These are phyloP conservation scores for Ptychodera flava DNA, from an alignment of 35 echinoderm and acorn worm species.

Conservation along the genomic window DNA sequence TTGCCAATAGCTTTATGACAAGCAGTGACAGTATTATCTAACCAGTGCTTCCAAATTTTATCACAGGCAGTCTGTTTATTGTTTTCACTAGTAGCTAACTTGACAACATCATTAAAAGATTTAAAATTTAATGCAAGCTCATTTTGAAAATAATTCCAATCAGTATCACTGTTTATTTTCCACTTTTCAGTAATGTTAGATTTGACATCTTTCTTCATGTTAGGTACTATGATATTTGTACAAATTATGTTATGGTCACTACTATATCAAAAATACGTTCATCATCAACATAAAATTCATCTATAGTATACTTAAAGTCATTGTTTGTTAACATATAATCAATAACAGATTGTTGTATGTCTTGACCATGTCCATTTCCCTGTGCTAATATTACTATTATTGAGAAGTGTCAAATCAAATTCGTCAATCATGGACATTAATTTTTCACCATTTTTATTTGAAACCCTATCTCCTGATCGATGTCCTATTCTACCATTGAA, in stretches of 20 bases:
- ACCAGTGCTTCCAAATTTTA: conserved; percentile 6
- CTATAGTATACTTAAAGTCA: background rate
- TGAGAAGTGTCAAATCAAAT: background rate
- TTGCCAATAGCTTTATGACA: background rate
- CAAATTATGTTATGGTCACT: conserved; percentile 15
- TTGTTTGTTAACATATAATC: conserved; percentile 15
- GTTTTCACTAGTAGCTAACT: background rate
- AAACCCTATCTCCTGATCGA: background rate
- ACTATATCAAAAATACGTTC: background rate
- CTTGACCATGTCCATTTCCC: conserved; percentile 8
- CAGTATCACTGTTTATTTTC: background rate
- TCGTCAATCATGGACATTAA: conserved; percentile 4
- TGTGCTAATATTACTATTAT: background rate
- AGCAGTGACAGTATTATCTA: background rate
- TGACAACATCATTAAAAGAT: background rate
- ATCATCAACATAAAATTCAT: conserved; percentile 2
- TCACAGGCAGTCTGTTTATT: background rate
- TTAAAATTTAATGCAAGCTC: background rate
- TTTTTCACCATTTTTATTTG: conserved; percentile 7
- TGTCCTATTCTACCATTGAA: conserved; percentile 12
- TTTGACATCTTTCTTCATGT: background rate
- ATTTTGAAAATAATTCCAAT: background rate
- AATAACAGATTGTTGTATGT: background rate
- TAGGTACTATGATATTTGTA: background rate
- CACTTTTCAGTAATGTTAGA: background rate